Percentiles rank a stretch among this genome's conserved stretches.
These are phyloP conservation scores for Drosophila busckii DNA, from an alignment of 1,140 invertebrate species.

Conservation along the genomic window DNA sequence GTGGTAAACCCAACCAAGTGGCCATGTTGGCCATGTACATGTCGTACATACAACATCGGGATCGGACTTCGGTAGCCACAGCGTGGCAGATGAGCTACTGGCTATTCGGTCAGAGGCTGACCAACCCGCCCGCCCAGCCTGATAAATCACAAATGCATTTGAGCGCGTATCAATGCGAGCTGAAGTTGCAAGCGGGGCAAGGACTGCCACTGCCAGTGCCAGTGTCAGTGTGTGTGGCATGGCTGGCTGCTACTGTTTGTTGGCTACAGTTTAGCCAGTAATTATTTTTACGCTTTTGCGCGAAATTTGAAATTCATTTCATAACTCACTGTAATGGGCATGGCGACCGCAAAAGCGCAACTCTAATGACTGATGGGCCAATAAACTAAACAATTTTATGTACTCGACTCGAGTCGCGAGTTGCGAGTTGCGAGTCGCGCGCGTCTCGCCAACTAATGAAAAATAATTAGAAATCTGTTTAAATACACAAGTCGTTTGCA, in stretches of 20 bases:
- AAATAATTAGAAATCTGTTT: constrained; percentile 72
- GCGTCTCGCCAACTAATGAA: constrained; percentile 72
- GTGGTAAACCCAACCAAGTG: constrained; percentile 39
- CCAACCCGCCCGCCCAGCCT: constrained; percentile 28
- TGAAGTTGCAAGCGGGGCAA: constrained; percentile 9
- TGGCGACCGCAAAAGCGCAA: constrained; percentile 62
- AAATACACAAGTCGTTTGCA: constrained; percentile 12
- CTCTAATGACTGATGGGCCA: constrained; percentile 68
- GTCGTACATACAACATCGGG: no score
- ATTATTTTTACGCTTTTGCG: constrained; percentile 71
- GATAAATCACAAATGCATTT: constrained; percentile 75
- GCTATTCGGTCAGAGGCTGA: constrained; percentile 13
- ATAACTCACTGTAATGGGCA: constrained; percentile 72
- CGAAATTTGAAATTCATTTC: constrained; percentile 77
- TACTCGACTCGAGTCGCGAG: constrained; percentile 49
- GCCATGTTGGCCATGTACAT: constrained; percentile 35
- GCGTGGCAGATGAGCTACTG: constrained; percentile 66
- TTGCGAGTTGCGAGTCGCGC: no score
- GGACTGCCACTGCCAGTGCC: no score
- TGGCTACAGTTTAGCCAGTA: constrained; percentile 46
- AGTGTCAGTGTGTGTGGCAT: no score
- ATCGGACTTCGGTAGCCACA: no score
- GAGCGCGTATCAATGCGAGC: constrained; percentile 58
- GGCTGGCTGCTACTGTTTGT: constrained; percentile 31
- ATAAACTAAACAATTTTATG: constrained; percentile 77